Percentiles rank a stretch among this genome's conserved stretches.
Evolutionary conservation across 2,113 vertebrate species (phyloP).

Genomic region (Pedetes capensis): DNA sequence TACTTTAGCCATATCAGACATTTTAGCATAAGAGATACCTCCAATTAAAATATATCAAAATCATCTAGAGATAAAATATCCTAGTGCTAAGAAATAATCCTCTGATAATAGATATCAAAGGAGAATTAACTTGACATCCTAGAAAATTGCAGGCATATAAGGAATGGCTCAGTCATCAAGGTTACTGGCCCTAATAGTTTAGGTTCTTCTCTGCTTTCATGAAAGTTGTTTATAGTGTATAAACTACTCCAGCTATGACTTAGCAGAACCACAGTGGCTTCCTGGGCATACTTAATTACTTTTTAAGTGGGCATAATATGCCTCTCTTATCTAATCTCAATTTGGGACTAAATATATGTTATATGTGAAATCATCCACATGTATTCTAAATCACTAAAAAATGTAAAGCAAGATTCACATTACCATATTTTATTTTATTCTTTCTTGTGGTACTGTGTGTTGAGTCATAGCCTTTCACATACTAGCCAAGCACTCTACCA

Average conservation of each 20-base stretch:
- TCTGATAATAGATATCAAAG: not conserved
- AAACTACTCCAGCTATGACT: not conserved
- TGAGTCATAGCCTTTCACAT: not conserved
- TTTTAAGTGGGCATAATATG: not conserved
- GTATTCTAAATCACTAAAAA: not conserved
- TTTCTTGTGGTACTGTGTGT: too few species aligned
- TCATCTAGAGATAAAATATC: not conserved
- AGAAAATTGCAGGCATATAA: not conserved
- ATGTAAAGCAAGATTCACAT: not conserved
- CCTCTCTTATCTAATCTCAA: not conserved
- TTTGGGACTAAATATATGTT: not conserved
- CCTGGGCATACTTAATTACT: not conserved
- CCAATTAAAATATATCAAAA: slow-evolving; percentile 17
- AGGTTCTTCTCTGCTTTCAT: not conserved
- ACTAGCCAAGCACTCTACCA: not conserved
- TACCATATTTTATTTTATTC: not conserved
- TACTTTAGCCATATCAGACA: not conserved
- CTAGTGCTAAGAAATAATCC: not conserved
- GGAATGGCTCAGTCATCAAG: not conserved
- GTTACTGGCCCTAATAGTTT: not conserved
- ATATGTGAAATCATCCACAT: not conserved
- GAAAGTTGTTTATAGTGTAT: not conserved
- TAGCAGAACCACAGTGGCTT: not conserved
- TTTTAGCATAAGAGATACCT: not conserved
- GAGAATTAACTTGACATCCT: not conserved